Percentiles rank a stretch among this genome's conserved stretches.
These are phyloP conservation scores for Drosophila yooni DNA, from an alignment of 2,888 invertebrate genomes.

Conservation along the genomic window DNA sequence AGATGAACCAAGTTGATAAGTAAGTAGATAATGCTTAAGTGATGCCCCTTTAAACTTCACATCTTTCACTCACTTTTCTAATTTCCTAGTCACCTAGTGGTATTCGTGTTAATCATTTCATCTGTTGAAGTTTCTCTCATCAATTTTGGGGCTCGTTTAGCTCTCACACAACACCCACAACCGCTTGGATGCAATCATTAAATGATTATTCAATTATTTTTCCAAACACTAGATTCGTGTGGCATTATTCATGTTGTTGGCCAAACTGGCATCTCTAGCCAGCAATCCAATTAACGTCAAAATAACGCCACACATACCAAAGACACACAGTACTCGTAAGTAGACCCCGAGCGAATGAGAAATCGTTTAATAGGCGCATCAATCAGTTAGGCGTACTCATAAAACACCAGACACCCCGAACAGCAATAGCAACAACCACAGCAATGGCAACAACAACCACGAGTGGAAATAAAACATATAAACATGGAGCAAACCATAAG, in stretches of 20 bases:
- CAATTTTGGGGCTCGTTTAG: conserved; percentile 13
- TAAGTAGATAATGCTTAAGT: conserved; percentile 1
- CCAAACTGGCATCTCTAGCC: conserved; percentile 30
- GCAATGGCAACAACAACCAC: conserved; percentile 5
- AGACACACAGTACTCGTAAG: conserved; percentile 25
- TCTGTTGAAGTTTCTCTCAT: conserved; percentile 28
- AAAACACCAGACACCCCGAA: conserved; percentile 64
- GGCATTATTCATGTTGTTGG: conserved; percentile 59
- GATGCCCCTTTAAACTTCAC: too few species aligned
- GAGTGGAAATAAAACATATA: conserved; percentile 71
- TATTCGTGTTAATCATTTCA: conserved; percentile 29
- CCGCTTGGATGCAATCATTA: conserved; percentile 52
- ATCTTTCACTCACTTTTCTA: conserved; percentile 8
- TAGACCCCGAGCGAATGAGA: conserved; percentile 55
- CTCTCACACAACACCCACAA: conserved; percentile 51
- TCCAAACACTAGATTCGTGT: conserved; percentile 49
- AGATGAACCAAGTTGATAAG: background rate
- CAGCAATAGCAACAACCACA: conserved; percentile 20
- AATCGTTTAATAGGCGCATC: conserved; percentile 78
- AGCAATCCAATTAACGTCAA: conserved; percentile 75
- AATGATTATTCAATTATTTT: conserved; percentile 71
- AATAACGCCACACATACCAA: conserved; percentile 56
- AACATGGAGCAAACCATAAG: conserved; percentile 42
- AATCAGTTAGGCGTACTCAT: conserved; percentile 73
- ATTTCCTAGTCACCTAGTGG: background rate